Conservation (phyloP, 2,113 vertebrate genomes). For the Calypte anna region DNA sequence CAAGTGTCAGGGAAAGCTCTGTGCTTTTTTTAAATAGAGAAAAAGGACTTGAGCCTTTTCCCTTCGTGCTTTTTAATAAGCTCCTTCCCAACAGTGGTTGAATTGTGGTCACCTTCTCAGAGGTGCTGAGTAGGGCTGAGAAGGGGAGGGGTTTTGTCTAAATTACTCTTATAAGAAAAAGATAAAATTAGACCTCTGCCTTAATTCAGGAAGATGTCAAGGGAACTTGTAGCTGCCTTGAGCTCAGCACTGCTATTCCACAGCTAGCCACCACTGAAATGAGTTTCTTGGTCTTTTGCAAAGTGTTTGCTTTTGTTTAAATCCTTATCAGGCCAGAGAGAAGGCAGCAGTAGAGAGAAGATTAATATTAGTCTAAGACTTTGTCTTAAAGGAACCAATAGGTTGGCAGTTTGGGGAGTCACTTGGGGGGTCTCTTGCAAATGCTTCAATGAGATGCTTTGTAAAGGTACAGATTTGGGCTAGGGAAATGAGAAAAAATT, state of each 20-base stretch:
- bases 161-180: conserved; percentile 15
- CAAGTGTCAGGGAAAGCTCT: conserved; percentile 27
- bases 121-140: neutral
- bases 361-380: neutral
- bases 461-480: neutral
- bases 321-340: neutral
- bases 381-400: neutral
- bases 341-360: neutral
- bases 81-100: conserved; percentile 33
- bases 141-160: neutral
- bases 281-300: neutral
- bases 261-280: neutral
- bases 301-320: neutral
- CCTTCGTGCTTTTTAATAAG: conserved; percentile 23
- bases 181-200: neutral
- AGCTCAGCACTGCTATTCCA: neutral
- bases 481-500: neutral
- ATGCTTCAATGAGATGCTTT: neutral
- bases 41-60: conserved; percentile 19
- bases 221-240: neutral
- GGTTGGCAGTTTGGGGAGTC: neutral
- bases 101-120: conserved; percentile 17
- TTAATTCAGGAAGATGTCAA: neutral
- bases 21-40: neutral
- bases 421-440: neutral